Base-by-base conservation (phyloP, 2,113 vertebrate species). In the Alligator mississippiensis region DNA sequence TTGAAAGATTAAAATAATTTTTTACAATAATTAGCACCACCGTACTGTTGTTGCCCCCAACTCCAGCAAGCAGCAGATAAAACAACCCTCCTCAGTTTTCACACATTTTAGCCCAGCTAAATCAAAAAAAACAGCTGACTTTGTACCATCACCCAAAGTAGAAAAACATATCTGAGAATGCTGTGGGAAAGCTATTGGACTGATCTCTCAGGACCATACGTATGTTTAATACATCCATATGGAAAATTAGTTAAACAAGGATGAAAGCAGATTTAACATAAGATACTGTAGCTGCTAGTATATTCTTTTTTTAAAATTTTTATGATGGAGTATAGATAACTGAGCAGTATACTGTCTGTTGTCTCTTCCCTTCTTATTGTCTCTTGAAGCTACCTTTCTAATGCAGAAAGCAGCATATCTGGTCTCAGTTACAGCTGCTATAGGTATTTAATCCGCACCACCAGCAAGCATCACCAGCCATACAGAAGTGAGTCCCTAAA, bases 371-470 rank as follows among this genome's bases (percentile, higher is more conserved):
- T 93, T 83, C 84, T 87, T 87, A 92, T 6, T 83, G 60, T 81
- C 24, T 90, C 83, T 84, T 95, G 88, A 57, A 83, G 55, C 21
- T 47, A 74, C 19, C 59, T 87, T 75, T 89, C 93, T 89, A 94
- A 95, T 70, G 91, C 58, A 76, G 89, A 85, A 91, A 93, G 74
- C 82, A 91, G 87, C 82, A 92, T 91, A 96, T 96, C 93, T 97
- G 96, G 84, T 96, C 95, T 94, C 84, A 81, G 87, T 96, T 96
- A 96, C 60, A 87, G 54, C 25, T 90, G 55, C 75, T 94, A 61
- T 91, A 58, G 2, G 2, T 87, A 90, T 93, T 93, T 87, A 34
- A 96, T 96, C 92, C 74, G 28, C 89, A 61, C 80, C 94, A 79
- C 77, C 70, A 86, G 60, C 64, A 94, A 91, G 84, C 59, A 75